These are phyloP conservation scores for Drosophila mettleri DNA, from an alignment of 2,888 invertebrate genomes.

Conservation along the genomic window DNA sequence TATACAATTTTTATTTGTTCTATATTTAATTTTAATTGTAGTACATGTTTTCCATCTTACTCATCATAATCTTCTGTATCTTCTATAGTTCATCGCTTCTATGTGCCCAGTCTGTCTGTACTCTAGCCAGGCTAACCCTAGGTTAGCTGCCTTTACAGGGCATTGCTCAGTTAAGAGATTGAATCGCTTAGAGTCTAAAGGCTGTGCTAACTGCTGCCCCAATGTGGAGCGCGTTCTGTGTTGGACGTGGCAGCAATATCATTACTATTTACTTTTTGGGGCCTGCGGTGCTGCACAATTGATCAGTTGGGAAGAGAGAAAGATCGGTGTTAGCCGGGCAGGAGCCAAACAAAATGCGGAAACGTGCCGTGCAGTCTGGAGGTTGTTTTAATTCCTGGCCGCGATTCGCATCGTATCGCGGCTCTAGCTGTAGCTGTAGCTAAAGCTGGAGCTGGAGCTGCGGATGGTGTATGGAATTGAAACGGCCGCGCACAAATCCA, in stretches of 20 bases:
- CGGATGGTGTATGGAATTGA: slow-evolving; percentile 42
- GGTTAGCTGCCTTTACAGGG: not conserved
- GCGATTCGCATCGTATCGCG: slow-evolving; percentile 61
- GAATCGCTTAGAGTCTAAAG: slow-evolving; percentile 73
- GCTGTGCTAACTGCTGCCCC: slow-evolving; percentile 39
- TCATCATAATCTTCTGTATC: too few species aligned
- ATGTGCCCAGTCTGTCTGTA: not conserved
- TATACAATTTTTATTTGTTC: too few species aligned
- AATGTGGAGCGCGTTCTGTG: slow-evolving; percentile 49
- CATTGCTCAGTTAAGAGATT: slow-evolving; percentile 46
- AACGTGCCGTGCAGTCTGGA: slow-evolving; percentile 64
- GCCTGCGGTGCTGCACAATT: slow-evolving; percentile 65
- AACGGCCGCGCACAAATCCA: slow-evolving; percentile 70
- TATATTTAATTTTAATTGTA: too few species aligned
- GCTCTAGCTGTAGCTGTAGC: slow-evolving; percentile 2
- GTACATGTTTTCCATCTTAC: too few species aligned
- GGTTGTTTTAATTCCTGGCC: slow-evolving; percentile 54
- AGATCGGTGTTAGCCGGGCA: not conserved
- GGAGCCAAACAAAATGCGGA: slow-evolving; percentile 68
- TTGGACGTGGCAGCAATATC: slow-evolving; percentile 56
- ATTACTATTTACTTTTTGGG: slow-evolving; percentile 67
- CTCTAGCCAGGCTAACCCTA: not conserved
- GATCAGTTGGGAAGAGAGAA: slow-evolving; percentile 40
- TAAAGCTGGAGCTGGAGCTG: slow-evolving; percentile 17
- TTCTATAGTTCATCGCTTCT: not conserved